These are phyloP conservation scores for Drosophila grimshawi DNA, from an alignment of 1,140 invertebrate genomes.

Conservation along the genomic window DNA sequence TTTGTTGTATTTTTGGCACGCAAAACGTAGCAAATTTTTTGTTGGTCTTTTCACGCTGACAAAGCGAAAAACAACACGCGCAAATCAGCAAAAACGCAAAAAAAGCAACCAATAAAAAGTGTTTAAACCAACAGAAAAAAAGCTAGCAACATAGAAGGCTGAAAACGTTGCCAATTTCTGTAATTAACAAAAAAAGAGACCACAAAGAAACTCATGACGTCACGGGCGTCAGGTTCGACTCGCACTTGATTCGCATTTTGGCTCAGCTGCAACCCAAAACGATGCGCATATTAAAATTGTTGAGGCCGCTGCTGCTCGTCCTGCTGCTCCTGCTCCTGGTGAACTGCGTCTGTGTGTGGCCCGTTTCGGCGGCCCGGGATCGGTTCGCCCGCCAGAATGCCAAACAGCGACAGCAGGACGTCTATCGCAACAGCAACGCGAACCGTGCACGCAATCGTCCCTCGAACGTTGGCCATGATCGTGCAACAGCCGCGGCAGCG, in stretches of 20 bases:
- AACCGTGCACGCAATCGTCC: conserved; percentile 30
- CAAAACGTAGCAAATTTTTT: conserved; percentile 55
- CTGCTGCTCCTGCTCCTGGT: conserved; percentile 58
- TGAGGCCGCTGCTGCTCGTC: conserved; percentile 45
- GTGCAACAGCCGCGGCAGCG: conserved; percentile 5
- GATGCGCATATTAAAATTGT: conserved; percentile 41
- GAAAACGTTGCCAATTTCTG: conserved; percentile 1
- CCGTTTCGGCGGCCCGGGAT: conserved; percentile 61
- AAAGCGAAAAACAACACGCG: conserved; percentile 46
- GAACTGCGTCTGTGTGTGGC: conserved; percentile 62
- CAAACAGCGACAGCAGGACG: conserved; percentile 46
- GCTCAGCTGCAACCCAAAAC: conserved; percentile 14
- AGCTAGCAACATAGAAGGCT: neutral
- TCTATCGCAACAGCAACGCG: conserved; percentile 46
- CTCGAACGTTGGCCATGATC: conserved; percentile 10
- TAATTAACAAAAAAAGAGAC: conserved; percentile 5
- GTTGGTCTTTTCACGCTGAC: conserved; percentile 20
- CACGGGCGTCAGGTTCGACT: conserved; percentile 34
- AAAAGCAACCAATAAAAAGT: conserved; percentile 23
- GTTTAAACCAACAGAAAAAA: conserved; percentile 10
- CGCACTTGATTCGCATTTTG: conserved; percentile 17
- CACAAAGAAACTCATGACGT: conserved; percentile 53
- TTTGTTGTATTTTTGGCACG: conserved; percentile 66
- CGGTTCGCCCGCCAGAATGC: conserved; percentile 56
- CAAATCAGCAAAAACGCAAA: conserved; percentile 4